Percentiles rank a stretch among this genome's conserved stretches.
phyloP scores from a whole-genome alignment of 2,888 invertebrate genomes.

The Ochropleura leucogaster region DNA sequence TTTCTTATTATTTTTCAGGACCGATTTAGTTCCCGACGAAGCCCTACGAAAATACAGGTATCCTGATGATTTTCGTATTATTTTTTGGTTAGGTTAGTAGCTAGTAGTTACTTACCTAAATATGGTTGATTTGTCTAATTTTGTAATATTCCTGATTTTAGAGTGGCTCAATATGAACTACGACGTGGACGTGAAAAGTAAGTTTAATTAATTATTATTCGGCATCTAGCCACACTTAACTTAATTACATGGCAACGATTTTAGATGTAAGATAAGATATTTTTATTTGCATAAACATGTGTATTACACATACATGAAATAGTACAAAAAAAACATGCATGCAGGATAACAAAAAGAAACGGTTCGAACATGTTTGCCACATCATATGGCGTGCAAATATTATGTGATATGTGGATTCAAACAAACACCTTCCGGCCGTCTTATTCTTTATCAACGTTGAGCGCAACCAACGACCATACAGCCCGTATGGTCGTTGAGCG shows the following conservation, averaged over 20 bases:
- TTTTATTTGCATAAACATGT: too few relatives aligned
- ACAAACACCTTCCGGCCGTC: neutral
- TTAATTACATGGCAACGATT: too few relatives aligned
- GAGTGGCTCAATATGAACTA: constrained; percentile 70
- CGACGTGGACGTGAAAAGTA: constrained; percentile 69
- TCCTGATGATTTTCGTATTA: neutral
- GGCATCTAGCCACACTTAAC: too few relatives aligned
- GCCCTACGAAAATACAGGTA: constrained; percentile 76
- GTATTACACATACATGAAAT: too few relatives aligned
- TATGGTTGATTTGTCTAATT: neutral
- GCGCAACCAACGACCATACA: too few relatives aligned
- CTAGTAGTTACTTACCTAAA: neutral
- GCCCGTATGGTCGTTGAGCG: too few relatives aligned
- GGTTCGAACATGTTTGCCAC: too few relatives aligned
- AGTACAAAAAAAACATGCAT: too few relatives aligned
- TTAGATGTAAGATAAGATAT: too few relatives aligned
- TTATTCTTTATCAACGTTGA: neutral
- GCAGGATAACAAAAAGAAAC: too few relatives aligned
- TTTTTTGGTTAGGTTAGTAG: neutral
- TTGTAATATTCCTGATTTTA: constrained; percentile 49
- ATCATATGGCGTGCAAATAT: too few relatives aligned
- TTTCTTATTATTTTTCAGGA: constrained; percentile 39
- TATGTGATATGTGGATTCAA: neutral
- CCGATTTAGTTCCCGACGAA: constrained; percentile 75
- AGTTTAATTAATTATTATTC: constrained; percentile 55